Percentiles rank a stretch among this genome's conserved stretches.
Conservation (phyloP, 2,888 invertebrate species). For the Rotaria socialis region DNA sequence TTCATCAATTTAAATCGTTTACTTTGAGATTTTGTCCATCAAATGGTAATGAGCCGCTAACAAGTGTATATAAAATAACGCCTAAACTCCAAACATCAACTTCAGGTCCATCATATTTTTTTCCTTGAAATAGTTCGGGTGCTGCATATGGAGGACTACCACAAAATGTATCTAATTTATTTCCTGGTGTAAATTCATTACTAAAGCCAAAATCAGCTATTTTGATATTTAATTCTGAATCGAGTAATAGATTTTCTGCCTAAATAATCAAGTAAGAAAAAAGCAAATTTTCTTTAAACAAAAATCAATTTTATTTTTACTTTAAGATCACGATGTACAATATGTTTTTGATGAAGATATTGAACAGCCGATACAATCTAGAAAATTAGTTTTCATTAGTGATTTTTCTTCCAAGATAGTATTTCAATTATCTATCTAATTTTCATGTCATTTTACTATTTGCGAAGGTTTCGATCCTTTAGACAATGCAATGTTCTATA, state of each 20-base stretch:
- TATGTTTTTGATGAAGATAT: conserved; percentile 99
- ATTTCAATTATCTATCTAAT: too few species aligned
- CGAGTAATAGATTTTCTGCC: conserved; percentile 91
- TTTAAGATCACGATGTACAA: conserved; percentile 84
- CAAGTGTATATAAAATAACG: conserved; percentile 96
- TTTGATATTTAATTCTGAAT: conserved; percentile 99
- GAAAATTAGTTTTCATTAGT: not conserved
- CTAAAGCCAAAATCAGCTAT: conserved; percentile 99
- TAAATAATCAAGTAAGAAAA: not conserved
- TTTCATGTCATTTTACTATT: too few species aligned
- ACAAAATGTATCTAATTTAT: conserved; percentile 98
- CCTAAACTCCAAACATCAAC: conserved; percentile 62
- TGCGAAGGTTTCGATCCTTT: too few species aligned
- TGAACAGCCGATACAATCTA: conserved; percentile 96
- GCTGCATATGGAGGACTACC: conserved; percentile 99
- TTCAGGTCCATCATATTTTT: conserved; percentile 98
- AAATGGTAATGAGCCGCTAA: conserved; percentile 97
- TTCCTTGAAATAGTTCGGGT: conserved; percentile 97
- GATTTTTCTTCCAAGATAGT: too few species aligned
- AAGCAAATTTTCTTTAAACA: too few species aligned
- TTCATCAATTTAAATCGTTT: not conserved
- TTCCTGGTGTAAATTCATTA: conserved; percentile 96
- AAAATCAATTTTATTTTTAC: conserved; percentile 45
- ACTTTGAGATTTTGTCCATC: conserved; percentile 90
- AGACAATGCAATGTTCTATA: too few species aligned